Conservation (phyloP, 2,113 vertebrate genomes). For the Romanogobio albipinnatus region DNA sequence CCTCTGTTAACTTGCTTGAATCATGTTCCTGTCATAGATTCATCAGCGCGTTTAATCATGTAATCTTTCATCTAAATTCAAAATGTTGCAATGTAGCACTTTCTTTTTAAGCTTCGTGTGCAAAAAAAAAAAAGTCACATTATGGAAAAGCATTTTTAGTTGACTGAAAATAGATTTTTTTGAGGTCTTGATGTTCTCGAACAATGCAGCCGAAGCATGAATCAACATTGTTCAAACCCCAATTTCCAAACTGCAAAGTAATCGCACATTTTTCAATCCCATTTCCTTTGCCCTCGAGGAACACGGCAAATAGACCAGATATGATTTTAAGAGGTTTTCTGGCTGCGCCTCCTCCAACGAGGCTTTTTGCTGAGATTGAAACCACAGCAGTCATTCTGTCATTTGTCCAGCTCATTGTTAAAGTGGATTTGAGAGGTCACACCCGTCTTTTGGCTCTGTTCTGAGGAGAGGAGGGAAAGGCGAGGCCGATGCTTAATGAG, state of each 20-base stretch:
- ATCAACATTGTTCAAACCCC: not conserved
- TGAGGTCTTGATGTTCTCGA: not conserved
- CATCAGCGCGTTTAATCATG: not conserved
- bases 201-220: not conserved
- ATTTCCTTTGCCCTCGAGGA: not conserved
- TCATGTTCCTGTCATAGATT: not conserved
- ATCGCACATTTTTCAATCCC: too few species aligned
- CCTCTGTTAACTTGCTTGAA: not conserved
- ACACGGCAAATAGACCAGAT: not conserved
- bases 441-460: not conserved
- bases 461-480: not conserved
- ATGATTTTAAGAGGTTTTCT: not conserved
- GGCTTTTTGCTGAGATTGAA: not conserved
- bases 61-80: not conserved
- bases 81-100: not conserved
- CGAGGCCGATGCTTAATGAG: conserved; percentile 17
- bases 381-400: conserved; percentile 10
- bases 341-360: not conserved
- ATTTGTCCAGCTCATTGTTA: not conserved
- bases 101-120: not conserved
- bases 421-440: conserved; percentile 19
- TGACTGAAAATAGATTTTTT: too few species aligned
- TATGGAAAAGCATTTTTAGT: not conserved
- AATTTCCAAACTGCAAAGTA: not conserved
- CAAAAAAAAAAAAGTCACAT: not conserved